Evolutionary conservation across 2,888 invertebrate species (phyloP), one percentile per base, ranked within the genome.

Genomic region (Hemicrepidius hirtus): DNA sequence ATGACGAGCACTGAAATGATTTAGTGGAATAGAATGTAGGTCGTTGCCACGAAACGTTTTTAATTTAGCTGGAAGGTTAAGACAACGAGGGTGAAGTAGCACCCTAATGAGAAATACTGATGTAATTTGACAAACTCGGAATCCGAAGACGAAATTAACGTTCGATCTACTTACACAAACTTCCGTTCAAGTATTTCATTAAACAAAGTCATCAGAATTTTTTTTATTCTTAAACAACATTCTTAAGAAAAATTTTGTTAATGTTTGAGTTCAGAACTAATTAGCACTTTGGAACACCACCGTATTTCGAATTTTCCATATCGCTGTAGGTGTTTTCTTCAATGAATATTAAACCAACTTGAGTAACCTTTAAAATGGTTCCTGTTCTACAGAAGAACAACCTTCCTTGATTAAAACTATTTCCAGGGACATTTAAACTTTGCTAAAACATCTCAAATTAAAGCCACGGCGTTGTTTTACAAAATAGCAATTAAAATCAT

Each of bases 81-180:
- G 57, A 35, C 57, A 57, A 57, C 57, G 57, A 20, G 12, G 57
- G 16, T 18, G 37, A 37, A 3, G 32, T n/a, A n/a, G 13, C 37
- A 10, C n/a, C 37, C 18, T 16, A 18, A 57, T 57, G 37, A 18
- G 16, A 37, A 57, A 57, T 57, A 18, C 37, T 18, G 57, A 57
- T 57, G 57, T 37, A 57, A 57, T 57, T 57, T 37, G 55, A 57
- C 57, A 57, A 57, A 18, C 37, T 37, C 10, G 20, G 46, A 46
- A 16, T 46, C 46, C 46, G 46, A 46, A 18, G 20, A 16, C 46
- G 18, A 18, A 46, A 46, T 46, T 18, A 18, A 46, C 40, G n/a
- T 40, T 40, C 40, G 40, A 40, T 40, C 40, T 13, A n/a, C 40
- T 40, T 40, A 13, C 40, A 40, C 13, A 40, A 40, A 2, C 40